Evolutionary conservation across 2,888 invertebrate genomes (phyloP).

Genomic region (Quadroppia sp.): DNA sequence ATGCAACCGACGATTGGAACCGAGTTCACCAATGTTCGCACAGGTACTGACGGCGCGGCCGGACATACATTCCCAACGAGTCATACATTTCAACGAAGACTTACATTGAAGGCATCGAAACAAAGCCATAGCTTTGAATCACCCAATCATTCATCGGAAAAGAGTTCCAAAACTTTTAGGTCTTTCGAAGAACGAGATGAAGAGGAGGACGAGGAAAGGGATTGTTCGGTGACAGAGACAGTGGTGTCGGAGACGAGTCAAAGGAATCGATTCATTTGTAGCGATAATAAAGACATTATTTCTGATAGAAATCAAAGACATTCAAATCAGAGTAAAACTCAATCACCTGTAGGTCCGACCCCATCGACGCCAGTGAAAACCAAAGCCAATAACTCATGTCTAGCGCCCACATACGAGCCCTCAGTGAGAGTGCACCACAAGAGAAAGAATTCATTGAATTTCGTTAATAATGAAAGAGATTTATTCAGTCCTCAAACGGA

Average conservation of each 20-base stretch:
- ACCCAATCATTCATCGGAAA: conserved; percentile 3
- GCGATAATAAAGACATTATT: background rate
- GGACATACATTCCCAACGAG: conserved; percentile 11
- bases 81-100: conserved; percentile 25
- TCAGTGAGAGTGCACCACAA: background rate
- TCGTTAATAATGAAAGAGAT: background rate
- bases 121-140: conserved; percentile 31
- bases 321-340: background rate
- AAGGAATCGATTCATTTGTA: background rate
- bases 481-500: background rate
- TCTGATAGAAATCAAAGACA: background rate
- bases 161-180: too few relatives aligned
- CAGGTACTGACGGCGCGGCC: background rate
- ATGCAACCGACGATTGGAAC: conserved; percentile 11
- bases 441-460: background rate
- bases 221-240: background rate
- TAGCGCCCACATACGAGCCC: background rate
- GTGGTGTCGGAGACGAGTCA: background rate
- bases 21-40: conserved; percentile 33
- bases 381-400: background rate
- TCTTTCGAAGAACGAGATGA: conserved; percentile 22
- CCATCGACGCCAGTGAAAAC: background rate
- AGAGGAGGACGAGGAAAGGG: conserved; percentile 22
- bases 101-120: conserved; percentile 24
- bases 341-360: background rate